Evolutionary conservation across 2,113 vertebrate genomes (phyloP).

Genomic region (Oncorhynchus masou): DNA sequence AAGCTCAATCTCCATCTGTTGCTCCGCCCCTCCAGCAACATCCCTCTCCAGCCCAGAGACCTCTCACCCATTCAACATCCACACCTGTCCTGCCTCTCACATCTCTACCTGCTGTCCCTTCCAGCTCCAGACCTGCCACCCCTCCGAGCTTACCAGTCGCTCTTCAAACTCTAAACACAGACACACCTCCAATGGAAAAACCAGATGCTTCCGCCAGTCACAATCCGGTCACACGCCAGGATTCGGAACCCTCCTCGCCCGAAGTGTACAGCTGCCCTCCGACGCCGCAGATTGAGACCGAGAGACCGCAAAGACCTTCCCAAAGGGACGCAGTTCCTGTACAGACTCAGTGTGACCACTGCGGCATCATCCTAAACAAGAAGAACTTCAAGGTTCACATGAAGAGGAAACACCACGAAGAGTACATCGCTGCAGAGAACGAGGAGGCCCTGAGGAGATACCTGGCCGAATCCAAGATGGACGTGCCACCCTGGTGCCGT

Average conservation of each 20-base stretch:
- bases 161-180: neutral
- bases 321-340: too few relatives aligned
- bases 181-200: too few relatives aligned
- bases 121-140: neutral
- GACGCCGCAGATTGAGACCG: neutral
- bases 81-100: neutral
- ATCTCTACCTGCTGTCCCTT: neutral
- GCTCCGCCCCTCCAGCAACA: neutral
- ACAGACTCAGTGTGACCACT: neutral
- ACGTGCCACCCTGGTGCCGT: neutral
- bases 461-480: neutral
- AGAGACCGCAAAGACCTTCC: too few relatives aligned
- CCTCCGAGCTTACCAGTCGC: neutral
- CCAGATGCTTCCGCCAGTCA: too few relatives aligned
- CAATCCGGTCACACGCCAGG: neutral
- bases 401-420: neutral
- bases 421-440: neutral
- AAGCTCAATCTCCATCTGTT: neutral
- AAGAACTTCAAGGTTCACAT: constrained; percentile 9
- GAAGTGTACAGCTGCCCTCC: neutral
- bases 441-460: neutral
- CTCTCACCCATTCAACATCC: neutral
- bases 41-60: neutral
- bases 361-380: constrained; percentile 1
- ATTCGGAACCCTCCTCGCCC: neutral